Percentiles rank a stretch among this genome's conserved stretches.
These are phyloP conservation scores for Drosophila nigromelanica DNA, from an alignment of 1,140 invertebrate species.

Conservation along the genomic window DNA sequence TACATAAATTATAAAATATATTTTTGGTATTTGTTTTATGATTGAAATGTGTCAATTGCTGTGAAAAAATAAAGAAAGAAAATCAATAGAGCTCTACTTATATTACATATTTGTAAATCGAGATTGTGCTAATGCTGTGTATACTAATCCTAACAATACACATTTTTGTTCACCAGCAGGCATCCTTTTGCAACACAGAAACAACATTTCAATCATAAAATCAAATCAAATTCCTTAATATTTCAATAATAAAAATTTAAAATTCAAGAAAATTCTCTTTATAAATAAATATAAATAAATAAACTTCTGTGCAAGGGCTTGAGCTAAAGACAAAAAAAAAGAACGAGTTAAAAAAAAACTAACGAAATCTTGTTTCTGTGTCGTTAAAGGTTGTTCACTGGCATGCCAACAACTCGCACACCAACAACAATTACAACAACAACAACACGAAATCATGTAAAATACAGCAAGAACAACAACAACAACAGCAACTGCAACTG, in stretches of 20 bases:
- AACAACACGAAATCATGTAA: slow-evolving; percentile 72
- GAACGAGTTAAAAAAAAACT: slow-evolving; percentile 49
- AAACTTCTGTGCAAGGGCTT: slow-evolving; percentile 16
- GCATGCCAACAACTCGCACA: slow-evolving; percentile 71
- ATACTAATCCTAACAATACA: slow-evolving; percentile 72
- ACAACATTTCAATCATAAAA: slow-evolving; percentile 85
- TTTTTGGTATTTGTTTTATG: slow-evolving; percentile 82
- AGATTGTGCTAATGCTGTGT: slow-evolving; percentile 46
- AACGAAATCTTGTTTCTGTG: slow-evolving; percentile 85
- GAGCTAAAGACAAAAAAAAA: slow-evolving; percentile 11
- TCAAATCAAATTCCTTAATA: slow-evolving; percentile 44
- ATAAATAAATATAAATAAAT: slow-evolving; percentile 12
- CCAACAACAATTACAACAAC: slow-evolving; percentile 60
- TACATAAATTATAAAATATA: slow-evolving; percentile 50
- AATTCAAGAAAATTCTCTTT: slow-evolving; percentile 20
- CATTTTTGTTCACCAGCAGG: slow-evolving; percentile 78
- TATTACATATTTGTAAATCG: slow-evolving; percentile 32
- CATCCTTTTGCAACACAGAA: slow-evolving; percentile 84
- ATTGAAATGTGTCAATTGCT: slow-evolving; percentile 84
- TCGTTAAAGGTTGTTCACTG: slow-evolving; percentile 84
- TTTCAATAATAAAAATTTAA: slow-evolving; percentile 45
- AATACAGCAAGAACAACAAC: slow-evolving; percentile 48
- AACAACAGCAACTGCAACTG: slow-evolving; percentile 25
- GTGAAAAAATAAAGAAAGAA: slow-evolving; percentile 45
- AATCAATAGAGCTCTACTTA: slow-evolving; percentile 2